Evolutionary conservation across 2,797 vertebrate species (phyloP), one percentile per base, ranked within the genome.

Genomic region (Spondyliosoma cantharus): DNA sequence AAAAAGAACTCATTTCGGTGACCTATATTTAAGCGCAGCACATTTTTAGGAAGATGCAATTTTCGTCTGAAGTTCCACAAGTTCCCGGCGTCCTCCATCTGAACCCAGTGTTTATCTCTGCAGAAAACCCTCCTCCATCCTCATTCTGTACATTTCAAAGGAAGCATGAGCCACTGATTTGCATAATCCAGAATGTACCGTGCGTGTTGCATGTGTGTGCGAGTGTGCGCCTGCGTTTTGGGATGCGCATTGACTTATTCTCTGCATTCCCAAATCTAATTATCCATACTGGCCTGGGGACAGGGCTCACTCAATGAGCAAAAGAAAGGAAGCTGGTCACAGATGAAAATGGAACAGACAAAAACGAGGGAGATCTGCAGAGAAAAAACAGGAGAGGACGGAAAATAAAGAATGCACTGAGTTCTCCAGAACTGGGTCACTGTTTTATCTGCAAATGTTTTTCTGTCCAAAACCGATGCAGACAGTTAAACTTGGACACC

Each of bases 241-340:
- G 85, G 83, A 88, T 78, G 84, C 86, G 88, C 81, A 65, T 68
- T 84, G 90, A 91, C 86, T 92, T 91, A 89, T 91, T 92, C 89
- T 88, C 75, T 83, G 71, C 87, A 82, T 92, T 92, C 90, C 90
- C 89, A 92, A 92, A 94, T 92, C 92, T 92, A 93, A 93, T 94
- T 93, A 93, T 93, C 73, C 90, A 66, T 71, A 61, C 83, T 90
- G 89, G 90, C 90, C 89, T 80, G 84, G 86, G 91, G 90, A 90
- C 86, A 86, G 59, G 61, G 71, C 84, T 72, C 68, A 64, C 87
- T 91, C 86, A 90, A 71, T 84, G 86, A 87, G 86, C 75, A 61
- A 66, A 72, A 91, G 86, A 91, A 88, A 85, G 84, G 79, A 84
- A 81, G 78, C 78, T 82, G 85, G 89, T 89, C 86, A 79, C 84